Conservation (phyloP, 1,140 invertebrate species). For the Notospermus geniculatus region DNA sequence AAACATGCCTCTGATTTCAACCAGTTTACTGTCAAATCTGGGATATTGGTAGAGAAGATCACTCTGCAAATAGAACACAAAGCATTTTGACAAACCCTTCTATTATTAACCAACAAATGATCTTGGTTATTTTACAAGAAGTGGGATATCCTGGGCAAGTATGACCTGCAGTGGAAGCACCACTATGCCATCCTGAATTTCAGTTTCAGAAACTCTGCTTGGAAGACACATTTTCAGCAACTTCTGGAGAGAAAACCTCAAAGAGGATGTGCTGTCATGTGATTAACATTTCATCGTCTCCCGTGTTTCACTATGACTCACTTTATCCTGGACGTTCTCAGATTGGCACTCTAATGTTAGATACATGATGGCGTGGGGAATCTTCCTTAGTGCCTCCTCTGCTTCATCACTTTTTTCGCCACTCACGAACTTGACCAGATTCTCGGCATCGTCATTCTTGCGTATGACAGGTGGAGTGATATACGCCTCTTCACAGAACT, state of each 20-base stretch:
- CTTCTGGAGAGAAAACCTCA: too few species aligned
- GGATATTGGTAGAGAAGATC: constrained; percentile 52
- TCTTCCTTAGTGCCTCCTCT: constrained; percentile 8
- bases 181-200: too few species aligned
- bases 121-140: background rate
- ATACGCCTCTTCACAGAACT: background rate
- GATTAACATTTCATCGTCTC: background rate
- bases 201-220: too few species aligned
- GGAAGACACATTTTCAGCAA: too few species aligned
- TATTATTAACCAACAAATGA: too few species aligned
- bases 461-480: background rate
- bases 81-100: background rate
- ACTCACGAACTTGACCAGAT: constrained; percentile 24
- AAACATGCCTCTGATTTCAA: constrained; percentile 50
- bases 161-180: too few species aligned
- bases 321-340: constrained; percentile 6
- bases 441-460: constrained; percentile 10
- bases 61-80: constrained; percentile 23
- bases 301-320: too few species aligned
- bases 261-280: too few species aligned
- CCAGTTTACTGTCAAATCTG: constrained; percentile 41
- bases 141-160: too few species aligned
- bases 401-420: constrained; percentile 18
- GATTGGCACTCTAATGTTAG: constrained; percentile 29
- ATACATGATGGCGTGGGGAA: constrained; percentile 33